Percentiles rank a stretch among this genome's conserved stretches.
These are phyloP conservation scores for Plemyria rubiginata DNA, from an alignment of 2,888 invertebrate genomes.

Conservation along the genomic window DNA sequence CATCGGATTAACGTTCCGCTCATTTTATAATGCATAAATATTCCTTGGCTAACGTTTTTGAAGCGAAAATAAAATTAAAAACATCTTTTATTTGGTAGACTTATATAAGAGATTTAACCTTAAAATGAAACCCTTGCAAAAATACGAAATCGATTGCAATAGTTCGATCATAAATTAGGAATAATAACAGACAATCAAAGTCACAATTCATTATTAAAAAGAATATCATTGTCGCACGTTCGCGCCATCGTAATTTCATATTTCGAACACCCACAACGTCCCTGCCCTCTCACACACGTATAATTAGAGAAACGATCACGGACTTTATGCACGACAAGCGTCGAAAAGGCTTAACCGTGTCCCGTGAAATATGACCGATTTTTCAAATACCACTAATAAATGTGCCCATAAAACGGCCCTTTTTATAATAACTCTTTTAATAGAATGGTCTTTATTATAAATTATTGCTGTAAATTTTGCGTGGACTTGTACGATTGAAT, in stretches of 20 bases:
- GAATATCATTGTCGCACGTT: slow-evolving; percentile 73
- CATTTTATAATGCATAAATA: slow-evolving; percentile 71
- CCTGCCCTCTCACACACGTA: slow-evolving; percentile 71
- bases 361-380: slow-evolving; percentile 76
- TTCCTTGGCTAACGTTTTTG: slow-evolving; percentile 54
- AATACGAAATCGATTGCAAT: slow-evolving; percentile 40
- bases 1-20: slow-evolving; percentile 64
- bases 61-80: background rate
- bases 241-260: slow-evolving; percentile 79
- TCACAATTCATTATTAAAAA: slow-evolving; percentile 62
- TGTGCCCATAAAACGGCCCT: slow-evolving; percentile 68
- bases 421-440: slow-evolving; percentile 57
- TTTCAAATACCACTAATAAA: slow-evolving; percentile 75
- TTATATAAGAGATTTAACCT: too few species aligned
- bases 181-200: slow-evolving; percentile 63
- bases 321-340: slow-evolving; percentile 80
- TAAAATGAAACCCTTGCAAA: background rate
- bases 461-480: slow-evolving; percentile 66
- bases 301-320: slow-evolving; percentile 81
- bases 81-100: background rate
- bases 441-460: slow-evolving; percentile 72
- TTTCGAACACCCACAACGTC: slow-evolving; percentile 82
- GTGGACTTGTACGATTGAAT: slow-evolving; percentile 57
- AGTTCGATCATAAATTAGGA: slow-evolving; percentile 52
- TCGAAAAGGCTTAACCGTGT: slow-evolving; percentile 75